A percentile compares a stretch with the other conserved stretches of the same genome.
Conservation (phyloP, 2,113 vertebrate species). For the Sciurus niger region DNA sequence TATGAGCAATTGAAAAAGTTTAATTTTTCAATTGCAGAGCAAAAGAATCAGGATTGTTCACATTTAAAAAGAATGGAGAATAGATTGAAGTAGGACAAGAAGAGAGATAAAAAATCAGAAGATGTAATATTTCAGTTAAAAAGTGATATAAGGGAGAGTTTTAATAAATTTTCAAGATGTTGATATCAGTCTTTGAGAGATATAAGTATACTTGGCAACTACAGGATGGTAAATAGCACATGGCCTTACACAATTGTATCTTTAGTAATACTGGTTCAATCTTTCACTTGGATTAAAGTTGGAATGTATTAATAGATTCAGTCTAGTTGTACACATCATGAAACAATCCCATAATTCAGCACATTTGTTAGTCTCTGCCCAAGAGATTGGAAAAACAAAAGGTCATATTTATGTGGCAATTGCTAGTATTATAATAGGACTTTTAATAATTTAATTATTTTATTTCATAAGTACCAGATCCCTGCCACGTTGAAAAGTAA, state of each 20-base stretch:
- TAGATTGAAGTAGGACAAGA: not conserved
- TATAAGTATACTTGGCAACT: not conserved
- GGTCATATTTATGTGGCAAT: not conserved
- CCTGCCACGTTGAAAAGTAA: not conserved
- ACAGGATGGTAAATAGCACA: not conserved
- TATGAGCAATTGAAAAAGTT: not conserved
- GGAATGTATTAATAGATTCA: constrained; percentile 27
- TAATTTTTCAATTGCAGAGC: not conserved
- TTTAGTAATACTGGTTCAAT: constrained; percentile 46
- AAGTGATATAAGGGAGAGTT: not conserved
- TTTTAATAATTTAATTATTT: constrained; percentile 12
- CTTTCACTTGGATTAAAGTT: constrained; percentile 46
- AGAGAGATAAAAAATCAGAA: not conserved
- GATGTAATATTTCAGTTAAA: not conserved
- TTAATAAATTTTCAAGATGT: constrained; percentile 6
- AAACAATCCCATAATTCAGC: constrained; percentile 16
- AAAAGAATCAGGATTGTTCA: not conserved
- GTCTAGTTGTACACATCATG: constrained; percentile 8
- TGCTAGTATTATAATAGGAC: not conserved
- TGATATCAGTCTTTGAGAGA: not conserved
- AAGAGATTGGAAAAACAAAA: constrained; percentile 28
- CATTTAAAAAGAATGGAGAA: not conserved
- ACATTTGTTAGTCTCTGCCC: constrained; percentile 33
- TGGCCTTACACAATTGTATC: constrained; percentile 2
- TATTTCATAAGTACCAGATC: not conserved